A percentile compares a stretch with the other conserved stretches of the same genome.
Conservation (phyloP, 2,888 invertebrate genomes). For the Pandemis heparana region DNA sequence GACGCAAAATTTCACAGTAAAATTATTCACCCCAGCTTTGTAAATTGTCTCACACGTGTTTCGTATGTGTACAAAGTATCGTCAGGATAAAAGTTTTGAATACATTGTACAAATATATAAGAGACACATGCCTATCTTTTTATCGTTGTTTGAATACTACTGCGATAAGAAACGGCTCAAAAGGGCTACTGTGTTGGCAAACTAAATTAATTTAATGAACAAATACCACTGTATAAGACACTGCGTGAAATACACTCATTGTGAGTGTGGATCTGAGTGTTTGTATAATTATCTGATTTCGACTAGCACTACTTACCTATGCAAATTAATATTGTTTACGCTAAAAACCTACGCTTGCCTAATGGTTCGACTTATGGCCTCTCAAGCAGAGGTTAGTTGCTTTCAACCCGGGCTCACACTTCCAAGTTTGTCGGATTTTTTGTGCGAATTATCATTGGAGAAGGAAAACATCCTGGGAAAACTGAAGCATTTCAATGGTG, state of each 20-base stretch:
- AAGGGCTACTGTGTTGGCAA: neutral
- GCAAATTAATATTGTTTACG: constrained; percentile 1
- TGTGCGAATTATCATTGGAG: no score
- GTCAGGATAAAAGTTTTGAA: neutral
- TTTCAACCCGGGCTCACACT: no score
- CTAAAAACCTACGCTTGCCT: no score
- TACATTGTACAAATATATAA: neutral
- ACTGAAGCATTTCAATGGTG: no score
- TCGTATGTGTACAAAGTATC: neutral
- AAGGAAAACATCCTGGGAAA: no score
- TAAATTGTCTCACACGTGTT: neutral
- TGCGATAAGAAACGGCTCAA: neutral
- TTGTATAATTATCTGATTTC: neutral
- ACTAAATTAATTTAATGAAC: neutral
- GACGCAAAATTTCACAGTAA: neutral
- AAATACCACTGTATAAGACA: neutral
- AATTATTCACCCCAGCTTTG: neutral
- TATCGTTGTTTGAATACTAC: neutral
- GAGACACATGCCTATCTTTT: neutral
- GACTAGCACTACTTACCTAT: neutral
- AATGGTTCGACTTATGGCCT: no score
- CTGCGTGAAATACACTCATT: neutral
- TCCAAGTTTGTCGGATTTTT: no score
- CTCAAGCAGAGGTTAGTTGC: no score
- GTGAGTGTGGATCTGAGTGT: neutral